Base-by-base conservation (phyloP, 2,797 vertebrate species). In the Oophaga sylvatica region DNA sequence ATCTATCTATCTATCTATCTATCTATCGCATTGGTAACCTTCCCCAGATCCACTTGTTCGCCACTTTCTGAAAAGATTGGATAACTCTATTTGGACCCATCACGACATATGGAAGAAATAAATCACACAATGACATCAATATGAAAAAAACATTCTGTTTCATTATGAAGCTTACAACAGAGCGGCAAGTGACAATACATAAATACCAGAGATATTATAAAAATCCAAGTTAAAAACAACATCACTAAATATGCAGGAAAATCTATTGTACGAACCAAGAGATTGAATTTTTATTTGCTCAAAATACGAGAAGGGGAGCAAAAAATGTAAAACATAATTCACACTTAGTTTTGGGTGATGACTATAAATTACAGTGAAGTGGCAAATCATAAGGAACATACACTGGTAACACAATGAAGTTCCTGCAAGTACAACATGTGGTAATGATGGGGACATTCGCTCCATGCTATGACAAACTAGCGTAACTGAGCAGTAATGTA, bases 271-370 rank as follows among this genome's bases (percentile, higher is more conserved):
- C 65, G 73, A 85, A 17, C 35, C n/a, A 11, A 65, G 60, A 77
- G 95, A 95, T 93, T 93, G 93, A 92, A 92, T 95, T 94, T 94
- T 95, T 92, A 93, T 94, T 95, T 95, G 94, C 90, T 92, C 94
- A 92, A 91, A 90, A 93, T 41, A 82, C 45, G 7, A 56, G 13
- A n/a, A 31, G 29, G 48, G 65, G 60, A 81, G 81, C 53, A 57
- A 29, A 93, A 93, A 93, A 53, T 20, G 0, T 29, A 81, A 81
- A 73, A 82, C 57, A 87, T 76, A 65, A 73, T 82, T 67, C 63
- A 82, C 68, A 82, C 56, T 75, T 77, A 2, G 60, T 53, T 81
- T 63, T 12, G 45, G n/a, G 70, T 70, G 45, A 82, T 73, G 31
- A 56, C 75, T 73, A 87, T 87, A 87, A 87, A 75, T 87, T 87